phyloP scores from a whole-genome alignment of 2,797 vertebrate species.

The Myotis findleyi region DNA sequence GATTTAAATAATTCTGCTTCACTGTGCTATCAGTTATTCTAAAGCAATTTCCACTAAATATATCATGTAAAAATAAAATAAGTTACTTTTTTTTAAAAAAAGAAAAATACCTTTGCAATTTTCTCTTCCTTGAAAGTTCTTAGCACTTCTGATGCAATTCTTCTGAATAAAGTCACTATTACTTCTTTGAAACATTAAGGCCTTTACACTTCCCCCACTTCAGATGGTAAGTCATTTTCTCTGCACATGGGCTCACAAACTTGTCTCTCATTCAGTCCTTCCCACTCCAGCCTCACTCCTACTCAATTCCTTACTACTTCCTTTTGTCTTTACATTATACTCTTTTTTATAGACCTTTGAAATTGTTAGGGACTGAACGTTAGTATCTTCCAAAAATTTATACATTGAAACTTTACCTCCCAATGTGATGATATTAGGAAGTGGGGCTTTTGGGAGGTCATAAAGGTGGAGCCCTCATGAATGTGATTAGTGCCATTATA shows the following conservation, averaged over 20 bases:
- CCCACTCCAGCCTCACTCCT: neutral
- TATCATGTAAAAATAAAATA: neutral
- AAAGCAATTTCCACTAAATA: neutral
- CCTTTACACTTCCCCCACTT: neutral
- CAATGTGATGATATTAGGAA: neutral
- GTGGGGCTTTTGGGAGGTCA: neutral
- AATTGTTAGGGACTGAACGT: neutral
- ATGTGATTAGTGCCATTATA: neutral
- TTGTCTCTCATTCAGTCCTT: neutral
- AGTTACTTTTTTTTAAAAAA: constrained; percentile 35
- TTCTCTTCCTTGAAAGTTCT: neutral
- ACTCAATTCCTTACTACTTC: neutral
- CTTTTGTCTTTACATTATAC: neutral
- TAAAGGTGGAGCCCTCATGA: neutral
- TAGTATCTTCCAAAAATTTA: neutral
- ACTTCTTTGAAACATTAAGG: neutral
- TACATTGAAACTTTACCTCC: neutral
- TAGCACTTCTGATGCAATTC: neutral
- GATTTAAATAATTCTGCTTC: neutral
- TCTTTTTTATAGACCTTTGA: neutral
- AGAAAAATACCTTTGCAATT: neutral
- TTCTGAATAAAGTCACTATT: neutral
- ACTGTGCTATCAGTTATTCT: neutral
- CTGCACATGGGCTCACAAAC: neutral
- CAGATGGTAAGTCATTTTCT: neutral